Conservation (phyloP, 2,888 invertebrate species). For the Charanyca ferruginea region DNA sequence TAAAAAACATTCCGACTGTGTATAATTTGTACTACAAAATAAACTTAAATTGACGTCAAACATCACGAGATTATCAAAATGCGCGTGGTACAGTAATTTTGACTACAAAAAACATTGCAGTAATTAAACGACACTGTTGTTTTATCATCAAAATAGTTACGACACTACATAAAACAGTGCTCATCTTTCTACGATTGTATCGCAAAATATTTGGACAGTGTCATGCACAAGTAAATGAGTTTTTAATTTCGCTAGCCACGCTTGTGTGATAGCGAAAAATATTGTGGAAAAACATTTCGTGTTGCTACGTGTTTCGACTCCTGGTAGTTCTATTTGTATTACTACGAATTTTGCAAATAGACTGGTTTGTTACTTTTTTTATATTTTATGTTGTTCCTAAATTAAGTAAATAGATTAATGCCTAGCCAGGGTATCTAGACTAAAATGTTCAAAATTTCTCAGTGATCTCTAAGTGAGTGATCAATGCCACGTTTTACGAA, state of each 20-base stretch:
- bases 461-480: neutral
- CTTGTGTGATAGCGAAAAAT: conserved; percentile 46
- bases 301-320: conserved; percentile 24
- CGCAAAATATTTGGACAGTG: conserved; percentile 45
- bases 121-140: conserved; percentile 43
- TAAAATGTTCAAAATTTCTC: neutral
- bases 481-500: no score
- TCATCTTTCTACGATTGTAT: neutral
- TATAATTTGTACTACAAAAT: neutral
- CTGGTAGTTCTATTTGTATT: conserved; percentile 18
- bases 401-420: neutral
- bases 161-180: neutral
- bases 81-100: conserved; percentile 4
- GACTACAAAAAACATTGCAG: no score
- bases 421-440: neutral
- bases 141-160: conserved; percentile 1
- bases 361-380: conserved; percentile 7
- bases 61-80: neutral
- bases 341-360: conserved; percentile 25
- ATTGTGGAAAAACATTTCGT: conserved; percentile 29
- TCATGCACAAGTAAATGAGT: conserved; percentile 54
- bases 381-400: neutral
- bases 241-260: conserved; percentile 58
- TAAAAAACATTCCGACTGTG: neutral
- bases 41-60: neutral